phyloP scores from a whole-genome alignment of 1,140 invertebrate species.

The Phenacoccus solenopsis region DNA sequence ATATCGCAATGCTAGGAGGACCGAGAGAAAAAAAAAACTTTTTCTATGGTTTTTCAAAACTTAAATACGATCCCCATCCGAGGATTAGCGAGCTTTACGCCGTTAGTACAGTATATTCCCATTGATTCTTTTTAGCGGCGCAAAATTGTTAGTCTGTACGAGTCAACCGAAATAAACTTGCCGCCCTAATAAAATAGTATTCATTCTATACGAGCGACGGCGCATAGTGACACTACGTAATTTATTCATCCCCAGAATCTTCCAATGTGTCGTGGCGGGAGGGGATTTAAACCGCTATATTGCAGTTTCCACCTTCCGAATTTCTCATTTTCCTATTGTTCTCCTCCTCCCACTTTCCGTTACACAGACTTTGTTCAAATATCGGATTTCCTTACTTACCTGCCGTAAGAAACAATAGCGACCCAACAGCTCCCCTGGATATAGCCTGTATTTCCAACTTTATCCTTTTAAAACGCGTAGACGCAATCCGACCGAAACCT shows the following conservation, averaged over 20 bases:
- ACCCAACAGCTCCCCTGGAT: not conserved
- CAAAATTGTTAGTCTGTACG: too few species aligned
- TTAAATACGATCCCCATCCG: too few species aligned
- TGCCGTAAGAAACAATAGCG: not conserved
- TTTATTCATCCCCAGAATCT: not conserved
- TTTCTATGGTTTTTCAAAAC: too few species aligned
- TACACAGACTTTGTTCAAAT: not conserved
- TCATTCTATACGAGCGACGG: not conserved
- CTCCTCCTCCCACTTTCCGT: not conserved
- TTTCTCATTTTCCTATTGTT: not conserved
- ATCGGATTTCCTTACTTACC: not conserved
- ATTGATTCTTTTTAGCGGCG: too few species aligned
- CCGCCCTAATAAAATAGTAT: not conserved
- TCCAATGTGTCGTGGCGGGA: not conserved
- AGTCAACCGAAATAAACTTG: too few species aligned
- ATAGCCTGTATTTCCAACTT: not conserved
- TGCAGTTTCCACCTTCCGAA: not conserved
- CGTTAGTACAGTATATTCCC: too few species aligned
- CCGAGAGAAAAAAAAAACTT: too few species aligned
- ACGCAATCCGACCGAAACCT: not conserved
- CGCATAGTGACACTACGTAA: not conserved
- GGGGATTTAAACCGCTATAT: not conserved
- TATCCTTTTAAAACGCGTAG: not conserved
- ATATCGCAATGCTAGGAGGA: too few species aligned
- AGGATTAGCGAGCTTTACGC: too few species aligned